Conservation (phyloP, 1,140 invertebrate genomes). For the Drosophila malerkotliana region DNA sequence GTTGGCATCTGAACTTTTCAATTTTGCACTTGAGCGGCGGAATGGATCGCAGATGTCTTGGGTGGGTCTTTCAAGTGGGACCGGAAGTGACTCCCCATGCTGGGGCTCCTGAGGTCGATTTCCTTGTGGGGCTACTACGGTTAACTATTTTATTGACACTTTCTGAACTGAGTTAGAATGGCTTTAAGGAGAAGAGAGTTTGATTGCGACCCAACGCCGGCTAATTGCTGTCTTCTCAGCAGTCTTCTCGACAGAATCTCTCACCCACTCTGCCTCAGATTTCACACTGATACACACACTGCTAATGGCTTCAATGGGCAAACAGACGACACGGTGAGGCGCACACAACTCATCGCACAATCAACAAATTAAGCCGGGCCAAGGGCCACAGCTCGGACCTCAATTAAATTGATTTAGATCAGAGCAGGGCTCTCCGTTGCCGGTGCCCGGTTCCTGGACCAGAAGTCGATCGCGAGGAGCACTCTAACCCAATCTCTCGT, state of each 20-base stretch:
- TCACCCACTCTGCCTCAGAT: constrained; percentile 43
- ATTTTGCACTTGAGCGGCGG: constrained; percentile 18
- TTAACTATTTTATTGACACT: neutral
- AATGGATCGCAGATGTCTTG: constrained; percentile 16
- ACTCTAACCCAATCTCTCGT: constrained; percentile 1
- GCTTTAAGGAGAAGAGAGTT: neutral
- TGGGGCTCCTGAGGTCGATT: constrained; percentile 1
- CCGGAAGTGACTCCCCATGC: constrained; percentile 9
- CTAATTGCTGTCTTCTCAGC: too few relatives aligned
- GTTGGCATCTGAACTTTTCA: constrained; percentile 54
- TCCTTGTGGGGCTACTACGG: too few relatives aligned
- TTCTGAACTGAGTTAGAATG: too few relatives aligned
- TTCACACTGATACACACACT: constrained; percentile 62
- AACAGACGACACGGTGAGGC: neutral
- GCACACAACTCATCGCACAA: constrained; percentile 38
- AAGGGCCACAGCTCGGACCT: constrained; percentile 59
- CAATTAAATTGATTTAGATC: constrained; percentile 82
- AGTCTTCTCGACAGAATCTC: neutral
- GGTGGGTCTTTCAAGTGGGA: neutral
- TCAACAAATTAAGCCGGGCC: constrained; percentile 65
- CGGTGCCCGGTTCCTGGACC: constrained; percentile 1
- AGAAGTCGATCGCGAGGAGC: constrained; percentile 23
- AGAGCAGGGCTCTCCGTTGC: constrained; percentile 40
- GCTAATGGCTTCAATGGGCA: constrained; percentile 12
- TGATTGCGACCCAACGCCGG: too few relatives aligned